These are phyloP conservation scores for Folsomia candida DNA, from an alignment of 2,888 invertebrate species.

Conservation along the genomic window DNA sequence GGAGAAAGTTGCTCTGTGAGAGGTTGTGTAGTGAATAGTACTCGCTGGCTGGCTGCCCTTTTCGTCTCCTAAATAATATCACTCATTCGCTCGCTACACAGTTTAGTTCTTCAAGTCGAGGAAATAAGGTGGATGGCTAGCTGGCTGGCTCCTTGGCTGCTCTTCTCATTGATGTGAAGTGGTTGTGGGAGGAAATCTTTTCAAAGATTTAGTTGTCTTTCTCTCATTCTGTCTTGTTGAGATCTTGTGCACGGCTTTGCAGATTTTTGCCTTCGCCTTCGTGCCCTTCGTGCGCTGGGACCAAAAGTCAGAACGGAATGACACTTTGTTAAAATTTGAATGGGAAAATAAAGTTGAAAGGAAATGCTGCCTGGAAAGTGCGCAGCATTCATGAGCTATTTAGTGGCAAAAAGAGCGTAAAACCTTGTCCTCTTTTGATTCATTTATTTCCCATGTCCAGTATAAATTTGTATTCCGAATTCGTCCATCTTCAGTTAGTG, in stretches of 20 bases:
- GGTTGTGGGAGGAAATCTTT: background rate
- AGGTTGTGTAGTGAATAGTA: too few relatives aligned
- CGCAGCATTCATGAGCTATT: background rate
- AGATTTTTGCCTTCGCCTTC: background rate
- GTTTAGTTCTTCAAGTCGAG: background rate
- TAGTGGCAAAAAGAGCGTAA: background rate
- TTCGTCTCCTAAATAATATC: too few relatives aligned
- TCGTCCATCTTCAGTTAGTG: background rate
- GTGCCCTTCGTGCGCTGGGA: too few relatives aligned
- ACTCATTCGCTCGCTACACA: background rate
- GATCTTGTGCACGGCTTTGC: background rate
- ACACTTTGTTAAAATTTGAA: too few relatives aligned
- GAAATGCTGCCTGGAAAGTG: background rate
- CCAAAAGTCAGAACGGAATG: too few relatives aligned
- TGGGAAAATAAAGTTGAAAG: background rate
- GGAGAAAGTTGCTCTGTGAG: background rate
- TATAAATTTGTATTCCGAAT: background rate
- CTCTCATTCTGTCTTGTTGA: background rate
- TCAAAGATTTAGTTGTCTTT: background rate
- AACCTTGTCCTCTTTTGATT: background rate
- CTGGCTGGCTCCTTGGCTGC: too few relatives aligned
- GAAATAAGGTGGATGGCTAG: background rate
- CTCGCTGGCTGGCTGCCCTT: background rate
- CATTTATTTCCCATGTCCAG: background rate
- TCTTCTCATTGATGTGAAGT: background rate